Base-by-base conservation (phyloP, 2,113 vertebrate species). In the Polyodon spathula region DNA sequence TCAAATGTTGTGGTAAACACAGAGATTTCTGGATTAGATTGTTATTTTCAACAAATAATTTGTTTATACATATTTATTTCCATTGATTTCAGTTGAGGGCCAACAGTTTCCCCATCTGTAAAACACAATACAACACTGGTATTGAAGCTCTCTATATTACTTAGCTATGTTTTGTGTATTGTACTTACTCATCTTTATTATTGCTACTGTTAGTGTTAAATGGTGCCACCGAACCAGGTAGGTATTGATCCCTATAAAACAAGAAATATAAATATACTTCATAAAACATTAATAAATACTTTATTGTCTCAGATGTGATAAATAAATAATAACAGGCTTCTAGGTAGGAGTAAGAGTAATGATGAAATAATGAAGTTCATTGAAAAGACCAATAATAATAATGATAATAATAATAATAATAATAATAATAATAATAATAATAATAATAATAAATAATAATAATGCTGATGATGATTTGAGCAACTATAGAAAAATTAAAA, bases 161-260 rank as follows among this genome's bases (percentile, higher is more conserved):
- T 37, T 4, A 37, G 17, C 16, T 4, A 12, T 27, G 4, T n/a
- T 8, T 6, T 37, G 43, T 48, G 6, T n/a, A 63, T 67, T 7
- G 67, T 84, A 88, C 91, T 94, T 84, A 95, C 73, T 88, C 86
- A 0, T 92, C 88, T 52, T 94, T 96, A 76, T 95, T 97, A 79
- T 94, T 97, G 72, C 87, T 95, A 83, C 93, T 93, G 75, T 97
- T 97, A 70, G 80, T 51, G 53, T 97, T 97, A 66, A 87, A 87
- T 57, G 73, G 59, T 64, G 74, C 70, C 68, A 78, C 79, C 1
- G 77, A n/a, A 63, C 71, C 75, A 1, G 78, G 46, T 69, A 75
- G 60, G 61, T 75, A 56, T 1, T 56, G 59, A 41, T 72, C 64
- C 78, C 90, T 93, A 68, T 8, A 60, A 76, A 80, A 81, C 16